Base-by-base conservation (phyloP, 2,888 invertebrate genomes). In the Cyaniris semiargus region DNA sequence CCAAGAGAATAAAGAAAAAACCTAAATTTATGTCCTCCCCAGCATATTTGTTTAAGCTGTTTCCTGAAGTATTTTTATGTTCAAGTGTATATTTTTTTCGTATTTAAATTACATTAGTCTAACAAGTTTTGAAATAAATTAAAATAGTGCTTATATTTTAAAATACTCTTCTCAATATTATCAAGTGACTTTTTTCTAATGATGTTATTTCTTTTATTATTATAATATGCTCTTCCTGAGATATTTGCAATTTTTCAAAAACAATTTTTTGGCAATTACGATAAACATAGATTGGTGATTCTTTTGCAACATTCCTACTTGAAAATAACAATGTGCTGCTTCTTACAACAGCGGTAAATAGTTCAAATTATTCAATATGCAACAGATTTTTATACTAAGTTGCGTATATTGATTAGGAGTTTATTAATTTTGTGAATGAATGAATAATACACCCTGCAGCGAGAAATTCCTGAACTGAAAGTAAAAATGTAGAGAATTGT, bases 1-100 rank as follows among this genome's bases (percentile, higher is more conserved):
- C 72, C 72, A 72, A 72, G 72, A 72, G 44, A 72, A 72, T 44
- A 72, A 72, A 72, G 23, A 72, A 72, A 44, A 38, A 72, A 72
- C 27, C 27, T 38, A 44, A 44, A 72, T 72, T 72, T 44, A 72
- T 72, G 72, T 72, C 21, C 72, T 44, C 44, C 5, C 72, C 38
- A 23, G 44, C 72, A 38, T 72, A 72, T 72, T 72, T 66, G 66
- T 66, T 31, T 66, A 66, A 72, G 13, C 38, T 71, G n/a, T 71
- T 38, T 38, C 38, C 38, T 44, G 38, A 72, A 44, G 13, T 48
- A 31, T 66, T 66, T 60, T 31, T 66, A 31, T 66, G 27, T 18
- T 15, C 27, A 66, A 31, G 53, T 18, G 48, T 18, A 27, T 15
- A 66, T 66, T 27, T 66, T 6, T 21, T 60, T 13, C 3, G 23